These are phyloP conservation scores for Epinephelus awoara DNA, from an alignment of 2,797 vertebrate species.

Conservation along the genomic window DNA sequence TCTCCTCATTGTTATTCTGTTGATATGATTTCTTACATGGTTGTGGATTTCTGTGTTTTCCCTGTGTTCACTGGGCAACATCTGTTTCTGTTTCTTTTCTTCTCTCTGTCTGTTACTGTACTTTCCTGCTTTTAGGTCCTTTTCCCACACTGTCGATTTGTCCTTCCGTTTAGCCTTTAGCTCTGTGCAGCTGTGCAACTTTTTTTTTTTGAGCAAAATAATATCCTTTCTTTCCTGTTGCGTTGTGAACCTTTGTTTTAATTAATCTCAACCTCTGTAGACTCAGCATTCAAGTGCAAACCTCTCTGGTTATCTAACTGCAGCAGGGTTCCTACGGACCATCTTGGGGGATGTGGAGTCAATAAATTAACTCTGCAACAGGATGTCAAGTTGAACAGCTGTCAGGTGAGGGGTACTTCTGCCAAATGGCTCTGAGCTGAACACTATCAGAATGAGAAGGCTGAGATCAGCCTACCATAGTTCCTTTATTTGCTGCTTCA, in stretches of 20 bases:
- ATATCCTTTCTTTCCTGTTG: slow-evolving; percentile 40
- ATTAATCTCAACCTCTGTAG: slow-evolving; percentile 12
- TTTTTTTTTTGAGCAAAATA: slow-evolving; percentile 15
- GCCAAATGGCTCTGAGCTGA: background rate
- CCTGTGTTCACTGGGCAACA: slow-evolving; percentile 38
- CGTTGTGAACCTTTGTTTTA: slow-evolving; percentile 22
- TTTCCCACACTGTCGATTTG: slow-evolving; percentile 47
- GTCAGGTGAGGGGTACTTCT: slow-evolving; percentile 22
- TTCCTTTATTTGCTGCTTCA: background rate
- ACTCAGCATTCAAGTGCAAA: slow-evolving; percentile 5
- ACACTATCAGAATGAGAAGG: background rate
- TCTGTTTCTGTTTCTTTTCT: slow-evolving; percentile 33
- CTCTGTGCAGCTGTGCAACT: slow-evolving; percentile 37
- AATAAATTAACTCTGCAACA: slow-evolving; percentile 12
- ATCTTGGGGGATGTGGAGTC: slow-evolving; percentile 1
- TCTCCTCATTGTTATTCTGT: slow-evolving; percentile 4
- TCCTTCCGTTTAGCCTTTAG: slow-evolving; percentile 32
- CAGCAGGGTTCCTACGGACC: background rate
- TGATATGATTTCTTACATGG: slow-evolving; percentile 27
- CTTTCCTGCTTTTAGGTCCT: slow-evolving; percentile 9
- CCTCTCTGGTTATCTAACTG: background rate
- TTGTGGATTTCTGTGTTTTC: slow-evolving; percentile 46
- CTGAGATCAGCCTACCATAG: background rate
- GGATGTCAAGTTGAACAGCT: slow-evolving; percentile 27
- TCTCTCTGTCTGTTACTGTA: slow-evolving; percentile 6